phyloP scores from a whole-genome alignment of 2,797 vertebrate genomes.

The Gobio occitaniae region DNA sequence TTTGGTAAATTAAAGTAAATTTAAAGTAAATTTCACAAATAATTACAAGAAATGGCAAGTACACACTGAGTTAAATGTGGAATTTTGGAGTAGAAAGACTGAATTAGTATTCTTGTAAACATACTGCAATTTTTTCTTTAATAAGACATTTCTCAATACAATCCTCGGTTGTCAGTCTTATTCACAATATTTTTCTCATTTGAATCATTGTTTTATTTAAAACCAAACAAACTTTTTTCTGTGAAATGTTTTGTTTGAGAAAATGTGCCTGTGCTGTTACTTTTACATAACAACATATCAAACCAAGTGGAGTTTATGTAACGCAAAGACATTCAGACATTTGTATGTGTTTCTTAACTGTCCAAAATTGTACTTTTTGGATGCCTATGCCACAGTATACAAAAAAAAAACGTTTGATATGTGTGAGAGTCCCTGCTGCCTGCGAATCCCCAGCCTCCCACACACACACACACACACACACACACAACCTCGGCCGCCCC shows the following conservation, averaged over 20 bases:
- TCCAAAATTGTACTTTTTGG: not conserved
- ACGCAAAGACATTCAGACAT: not conserved
- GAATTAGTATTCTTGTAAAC: not conserved
- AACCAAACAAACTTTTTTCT: not conserved
- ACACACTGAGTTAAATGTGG: not conserved
- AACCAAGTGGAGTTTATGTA: not conserved
- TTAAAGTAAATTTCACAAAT: not conserved
- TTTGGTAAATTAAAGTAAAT: too few relatives aligned
- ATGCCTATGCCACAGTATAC: not conserved
- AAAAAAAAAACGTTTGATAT: not conserved
- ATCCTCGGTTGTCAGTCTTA: not conserved
- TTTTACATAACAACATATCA: not conserved
- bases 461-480: conserved; percentile 26
- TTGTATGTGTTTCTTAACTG: conserved; percentile 1
- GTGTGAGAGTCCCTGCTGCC: conserved; percentile 12
- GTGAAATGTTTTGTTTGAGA: not conserved
- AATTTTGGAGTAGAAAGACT: not conserved
- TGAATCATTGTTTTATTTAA: not conserved
- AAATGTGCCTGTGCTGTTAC: not conserved
- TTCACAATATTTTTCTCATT: not conserved
- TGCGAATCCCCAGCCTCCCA: conserved; percentile 12
- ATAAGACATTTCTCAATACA: not conserved
- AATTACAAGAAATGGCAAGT: not conserved
- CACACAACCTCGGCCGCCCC: conserved; percentile 23
- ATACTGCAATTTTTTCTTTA: not conserved